Conservation (phyloP, 2,113 vertebrate species). For the Puntigrus tetrazona region DNA sequence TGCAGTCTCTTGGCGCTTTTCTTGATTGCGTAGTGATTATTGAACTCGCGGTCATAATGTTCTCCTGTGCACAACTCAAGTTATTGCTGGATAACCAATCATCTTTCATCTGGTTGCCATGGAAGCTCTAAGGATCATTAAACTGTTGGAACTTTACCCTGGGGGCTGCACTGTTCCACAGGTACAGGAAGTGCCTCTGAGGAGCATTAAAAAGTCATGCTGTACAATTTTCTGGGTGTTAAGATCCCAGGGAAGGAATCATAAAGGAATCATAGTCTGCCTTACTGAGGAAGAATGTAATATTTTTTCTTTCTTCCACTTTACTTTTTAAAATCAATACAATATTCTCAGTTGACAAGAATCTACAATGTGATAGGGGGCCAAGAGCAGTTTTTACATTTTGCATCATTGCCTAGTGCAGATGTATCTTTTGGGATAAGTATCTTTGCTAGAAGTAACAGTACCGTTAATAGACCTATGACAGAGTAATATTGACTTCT, state of each 20-base stretch:
- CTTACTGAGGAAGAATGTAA: conserved; percentile 11
- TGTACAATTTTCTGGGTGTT: neutral
- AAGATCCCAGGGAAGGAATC: neutral
- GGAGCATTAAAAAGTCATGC: conserved; percentile 23
- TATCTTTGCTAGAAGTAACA: neutral
- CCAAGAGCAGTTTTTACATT: neutral
- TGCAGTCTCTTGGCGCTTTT: neutral
- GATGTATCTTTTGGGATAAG: neutral
- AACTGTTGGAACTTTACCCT: conserved; percentile 21
- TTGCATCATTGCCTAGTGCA: neutral
- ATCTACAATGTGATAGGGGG: neutral
- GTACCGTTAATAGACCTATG: neutral
- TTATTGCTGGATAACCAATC: neutral
- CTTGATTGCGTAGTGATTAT: neutral
- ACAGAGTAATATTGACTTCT: neutral
- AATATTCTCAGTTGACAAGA: conserved; percentile 13
- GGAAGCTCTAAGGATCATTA: conserved; percentile 28
- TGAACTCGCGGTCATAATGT: neutral
- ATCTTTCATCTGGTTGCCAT: conserved; percentile 33
- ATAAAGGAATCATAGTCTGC: conserved; percentile 32
- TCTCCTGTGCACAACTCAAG: neutral
- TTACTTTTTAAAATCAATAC: conserved; percentile 14
- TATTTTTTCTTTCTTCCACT: neutral
- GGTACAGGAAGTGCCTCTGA: conserved; percentile 20
- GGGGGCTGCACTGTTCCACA: conserved; percentile 22